Percentiles rank a stretch among this genome's conserved stretches.
Evolutionary conservation across 2,888 invertebrate species (phyloP).

Genomic region (Troides aeacus): DNA sequence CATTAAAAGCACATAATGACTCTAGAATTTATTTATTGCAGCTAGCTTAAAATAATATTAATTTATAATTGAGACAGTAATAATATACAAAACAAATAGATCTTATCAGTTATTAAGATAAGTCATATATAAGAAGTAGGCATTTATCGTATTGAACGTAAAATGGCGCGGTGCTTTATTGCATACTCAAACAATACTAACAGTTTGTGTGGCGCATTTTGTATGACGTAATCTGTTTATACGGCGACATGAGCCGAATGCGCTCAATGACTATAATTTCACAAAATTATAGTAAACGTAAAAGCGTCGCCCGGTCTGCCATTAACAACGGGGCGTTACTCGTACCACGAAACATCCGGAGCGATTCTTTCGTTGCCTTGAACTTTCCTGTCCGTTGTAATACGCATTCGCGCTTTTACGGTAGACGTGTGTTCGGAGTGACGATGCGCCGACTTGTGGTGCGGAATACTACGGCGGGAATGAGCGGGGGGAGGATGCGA

Average conservation of each 20-base stretch:
- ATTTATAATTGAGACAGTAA: not conserved
- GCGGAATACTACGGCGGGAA: conserved; percentile 37
- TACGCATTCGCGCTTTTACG: conserved; percentile 19
- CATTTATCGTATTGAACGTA: conserved; percentile 39
- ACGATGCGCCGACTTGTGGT: conserved; percentile 39
- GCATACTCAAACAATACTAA: conserved; percentile 36
- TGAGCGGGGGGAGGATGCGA: not conserved
- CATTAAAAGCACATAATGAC: not conserved
- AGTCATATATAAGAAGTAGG: not conserved
- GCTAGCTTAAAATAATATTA: not conserved
- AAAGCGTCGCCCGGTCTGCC: conserved; percentile 45
- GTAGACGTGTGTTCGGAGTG: conserved; percentile 23
- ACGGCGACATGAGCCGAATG: conserved; percentile 41
- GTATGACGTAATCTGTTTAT: conserved; percentile 58
- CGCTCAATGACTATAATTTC: conserved; percentile 58
- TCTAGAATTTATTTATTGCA: too few species aligned
- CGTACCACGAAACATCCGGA: conserved; percentile 39
- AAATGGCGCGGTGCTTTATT: conserved; percentile 49
- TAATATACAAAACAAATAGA: not conserved
- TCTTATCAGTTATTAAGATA: not conserved
- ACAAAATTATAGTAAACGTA: conserved; percentile 61
- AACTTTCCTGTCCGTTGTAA: conserved; percentile 28
- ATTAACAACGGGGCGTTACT: conserved; percentile 44
- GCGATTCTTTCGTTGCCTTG: conserved; percentile 31
- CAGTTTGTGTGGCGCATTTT: conserved; percentile 33